Evolutionary conservation across 2,797 vertebrate species (phyloP).

Genomic region (Sciaenops ocellatus): DNA sequence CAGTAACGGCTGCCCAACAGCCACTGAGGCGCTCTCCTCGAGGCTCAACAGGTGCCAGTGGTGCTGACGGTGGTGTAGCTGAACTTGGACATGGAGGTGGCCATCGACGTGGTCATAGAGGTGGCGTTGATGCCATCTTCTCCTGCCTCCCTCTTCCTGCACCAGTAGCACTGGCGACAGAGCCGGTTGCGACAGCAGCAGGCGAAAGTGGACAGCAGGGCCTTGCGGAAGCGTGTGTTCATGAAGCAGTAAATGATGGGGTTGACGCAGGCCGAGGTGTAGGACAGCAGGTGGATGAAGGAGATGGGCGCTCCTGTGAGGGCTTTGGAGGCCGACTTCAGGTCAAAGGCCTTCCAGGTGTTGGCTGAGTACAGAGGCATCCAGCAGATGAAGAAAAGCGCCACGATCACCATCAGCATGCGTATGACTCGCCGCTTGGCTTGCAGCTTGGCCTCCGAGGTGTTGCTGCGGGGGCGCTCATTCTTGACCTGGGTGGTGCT

Average conservation of each 20-base stretch:
- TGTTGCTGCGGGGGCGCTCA: slow-evolving; percentile 85
- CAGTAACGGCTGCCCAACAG: not conserved
- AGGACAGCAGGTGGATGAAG: slow-evolving; percentile 95
- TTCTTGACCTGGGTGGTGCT: slow-evolving; percentile 48
- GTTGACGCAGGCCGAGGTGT: slow-evolving; percentile 92
- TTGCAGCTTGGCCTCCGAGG: slow-evolving; percentile 89
- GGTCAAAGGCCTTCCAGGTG: slow-evolving; percentile 93
- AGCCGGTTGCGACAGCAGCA: slow-evolving; percentile 79
- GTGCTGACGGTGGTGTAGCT: slow-evolving; percentile 96
- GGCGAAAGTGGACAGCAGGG: slow-evolving; percentile 88
- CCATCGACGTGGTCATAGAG: slow-evolving; percentile 78
- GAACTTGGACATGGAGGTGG: slow-evolving; percentile 90
- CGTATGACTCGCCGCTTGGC: slow-evolving; percentile 94
- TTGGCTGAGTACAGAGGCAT: slow-evolving; percentile 93
- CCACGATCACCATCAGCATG: slow-evolving; percentile 95
- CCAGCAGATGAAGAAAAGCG: slow-evolving; percentile 96
- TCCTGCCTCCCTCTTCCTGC: slow-evolving; percentile 55
- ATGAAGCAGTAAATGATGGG: slow-evolving; percentile 98
- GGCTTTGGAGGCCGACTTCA: slow-evolving; percentile 77
- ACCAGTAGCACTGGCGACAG: slow-evolving; percentile 66
- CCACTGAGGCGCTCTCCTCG: not conserved
- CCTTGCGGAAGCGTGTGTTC: slow-evolving; percentile 94
- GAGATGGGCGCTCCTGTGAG: slow-evolving; percentile 94
- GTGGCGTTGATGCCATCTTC: slow-evolving; percentile 70
- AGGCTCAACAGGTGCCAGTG: slow-evolving; percentile 83